Evolutionary conservation across 2,888 invertebrate species (phyloP).

Genomic region (Andricus curvator): DNA sequence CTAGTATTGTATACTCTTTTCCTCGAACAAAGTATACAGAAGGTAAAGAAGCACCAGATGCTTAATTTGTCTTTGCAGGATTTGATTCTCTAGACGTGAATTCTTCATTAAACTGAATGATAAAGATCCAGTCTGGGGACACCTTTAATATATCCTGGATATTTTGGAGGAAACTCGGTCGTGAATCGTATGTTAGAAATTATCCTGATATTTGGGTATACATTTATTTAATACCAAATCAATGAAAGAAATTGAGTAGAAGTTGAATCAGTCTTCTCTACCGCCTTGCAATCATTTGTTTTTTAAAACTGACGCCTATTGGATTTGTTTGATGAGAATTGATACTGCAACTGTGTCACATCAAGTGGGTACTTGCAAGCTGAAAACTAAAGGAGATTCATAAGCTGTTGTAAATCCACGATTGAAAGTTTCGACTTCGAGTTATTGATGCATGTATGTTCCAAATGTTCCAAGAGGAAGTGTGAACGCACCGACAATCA

Average conservation of each 20-base stretch:
- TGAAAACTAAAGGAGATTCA: conserved; percentile 83
- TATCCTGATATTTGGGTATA: not conserved
- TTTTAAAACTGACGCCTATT: not conserved
- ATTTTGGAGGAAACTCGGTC: not conserved
- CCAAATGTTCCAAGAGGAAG: too few species aligned
- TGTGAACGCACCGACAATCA: conserved; percentile 78
- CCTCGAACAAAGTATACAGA: too few species aligned
- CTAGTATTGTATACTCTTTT: too few species aligned
- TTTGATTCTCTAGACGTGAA: too few species aligned
- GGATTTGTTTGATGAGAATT: not conserved
- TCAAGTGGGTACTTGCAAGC: conserved; percentile 82
- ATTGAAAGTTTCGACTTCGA: too few species aligned
- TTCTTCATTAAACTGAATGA: conserved; percentile 81
- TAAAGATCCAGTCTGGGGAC: conserved; percentile 81
- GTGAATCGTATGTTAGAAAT: not conserved
- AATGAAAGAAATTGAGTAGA: not conserved
- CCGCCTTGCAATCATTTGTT: not conserved
- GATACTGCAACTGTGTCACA: not conserved
- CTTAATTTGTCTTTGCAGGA: too few species aligned
- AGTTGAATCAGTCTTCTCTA: not conserved
- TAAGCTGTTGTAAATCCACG: conserved; percentile 82
- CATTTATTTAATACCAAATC: not conserved
- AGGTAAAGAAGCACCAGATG: too few species aligned
- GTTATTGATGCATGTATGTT: too few species aligned
- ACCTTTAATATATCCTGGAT: conserved; percentile 84